Base-by-base conservation (phyloP, 2,113 vertebrate genomes). In the Amazona vittata region DNA sequence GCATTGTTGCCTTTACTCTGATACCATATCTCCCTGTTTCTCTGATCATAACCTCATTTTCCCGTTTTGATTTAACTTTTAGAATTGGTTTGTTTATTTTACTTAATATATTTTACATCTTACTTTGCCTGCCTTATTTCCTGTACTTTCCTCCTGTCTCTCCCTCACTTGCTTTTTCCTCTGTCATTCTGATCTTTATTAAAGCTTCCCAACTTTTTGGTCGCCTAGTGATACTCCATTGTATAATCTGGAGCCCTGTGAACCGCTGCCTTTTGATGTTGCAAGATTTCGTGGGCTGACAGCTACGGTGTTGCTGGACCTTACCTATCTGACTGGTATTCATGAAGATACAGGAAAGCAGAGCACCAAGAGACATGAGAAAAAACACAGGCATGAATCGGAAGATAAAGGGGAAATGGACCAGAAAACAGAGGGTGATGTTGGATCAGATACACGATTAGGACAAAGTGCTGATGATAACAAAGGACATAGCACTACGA, bases 171-270 rank as follows among this genome's bases (percentile, higher is more conserved):
- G 98, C 98, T 98, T 98, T 98, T 98, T 98, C 98, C 98, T 98
- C 96, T 98, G 98, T 99, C 98, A 97, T 98, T 98, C 98, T 98
- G 97, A 96, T 98, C 98, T 98, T 99, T 98, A 99, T 99, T 99
- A 99, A 99, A 99, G 99, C 99, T 99, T 99, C 99, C 99, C 99
- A 99, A 99, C 99, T 99, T 99, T 99, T 98, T 99, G 99, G 99
- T 99, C 99, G 97, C 99, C 99, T 99, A 99, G 99, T 99, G 99
- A 99, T 98, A 99, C 99, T 80, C 99, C 99, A 1, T 65, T 99
- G 88, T 99, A 99, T 98, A 99, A 99, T 98, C 98, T 99, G 99
- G 99, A 99, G 81, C 99, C 99, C 60, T 99, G 99, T 20, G 99
- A 99, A 96, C 99, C 99, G 9, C 98, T 99, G 98, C 98, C 99